phyloP scores from a whole-genome alignment of 2,888 invertebrate genomes.

The Chrysopilus asiliformis region DNA sequence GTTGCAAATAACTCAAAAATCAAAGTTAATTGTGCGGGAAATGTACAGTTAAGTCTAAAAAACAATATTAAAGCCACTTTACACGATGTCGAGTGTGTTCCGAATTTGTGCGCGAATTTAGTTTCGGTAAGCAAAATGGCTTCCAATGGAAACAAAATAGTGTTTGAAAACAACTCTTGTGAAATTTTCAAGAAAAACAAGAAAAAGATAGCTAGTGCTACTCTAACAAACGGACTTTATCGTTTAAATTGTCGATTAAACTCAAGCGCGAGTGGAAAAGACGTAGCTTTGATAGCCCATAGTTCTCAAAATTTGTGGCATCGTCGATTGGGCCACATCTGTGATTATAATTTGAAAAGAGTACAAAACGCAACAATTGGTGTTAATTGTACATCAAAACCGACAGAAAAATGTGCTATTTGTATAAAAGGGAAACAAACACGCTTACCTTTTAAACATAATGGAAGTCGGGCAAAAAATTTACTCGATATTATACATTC shows the following conservation, averaged over 20 bases:
- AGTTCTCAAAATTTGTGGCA: constrained; percentile 16
- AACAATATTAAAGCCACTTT: too few relatives aligned
- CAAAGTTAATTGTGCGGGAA: too few relatives aligned
- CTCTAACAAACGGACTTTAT: too few relatives aligned
- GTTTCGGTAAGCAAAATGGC: too few relatives aligned
- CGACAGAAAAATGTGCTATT: constrained; percentile 14
- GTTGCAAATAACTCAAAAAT: too few relatives aligned
- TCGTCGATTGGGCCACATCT: constrained; percentile 18
- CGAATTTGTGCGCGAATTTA: too few relatives aligned
- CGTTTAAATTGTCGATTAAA: constrained; percentile 11
- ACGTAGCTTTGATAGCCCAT: constrained; percentile 5
- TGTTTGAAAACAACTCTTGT: too few relatives aligned
- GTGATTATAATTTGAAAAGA: constrained; percentile 10
- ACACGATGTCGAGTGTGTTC: too few relatives aligned
- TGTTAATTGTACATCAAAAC: constrained; percentile 10
- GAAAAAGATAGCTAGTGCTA: too few relatives aligned
- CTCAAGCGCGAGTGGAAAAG: neutral
- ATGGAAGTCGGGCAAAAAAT: constrained; percentile 14
- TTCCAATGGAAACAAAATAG: too few relatives aligned
- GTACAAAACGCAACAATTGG: constrained; percentile 7
- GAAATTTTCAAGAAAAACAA: too few relatives aligned
- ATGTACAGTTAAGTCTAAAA: too few relatives aligned
- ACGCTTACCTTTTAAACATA: constrained; percentile 15
- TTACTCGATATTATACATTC: constrained; percentile 24
- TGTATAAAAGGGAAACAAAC: constrained; percentile 20